A percentile compares a stretch with the other conserved stretches of the same genome.
Evolutionary conservation across 2,797 vertebrate genomes (phyloP).

Genomic region (Rhinoraja longicauda): DNA sequence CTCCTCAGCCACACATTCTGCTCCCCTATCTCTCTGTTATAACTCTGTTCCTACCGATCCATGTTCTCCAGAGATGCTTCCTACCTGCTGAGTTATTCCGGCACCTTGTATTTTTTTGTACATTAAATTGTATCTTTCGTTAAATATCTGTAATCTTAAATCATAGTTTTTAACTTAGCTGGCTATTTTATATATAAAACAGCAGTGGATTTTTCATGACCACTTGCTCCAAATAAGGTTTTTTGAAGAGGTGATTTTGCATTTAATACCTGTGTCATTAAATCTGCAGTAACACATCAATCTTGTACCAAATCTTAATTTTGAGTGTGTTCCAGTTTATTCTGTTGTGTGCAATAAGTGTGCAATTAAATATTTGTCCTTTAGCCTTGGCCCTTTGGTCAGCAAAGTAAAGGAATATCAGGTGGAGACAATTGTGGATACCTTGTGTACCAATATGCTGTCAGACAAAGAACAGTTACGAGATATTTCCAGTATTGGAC

Average conservation of each 20-base stretch:
- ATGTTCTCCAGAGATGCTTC: too few relatives aligned
- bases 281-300: background rate
- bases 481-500: slow-evolving; percentile 96
- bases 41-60: too few relatives aligned
- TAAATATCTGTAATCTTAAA: background rate
- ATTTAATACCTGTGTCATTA: background rate
- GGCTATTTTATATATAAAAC: too few relatives aligned
- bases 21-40: too few relatives aligned
- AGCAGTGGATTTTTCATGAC: too few relatives aligned
- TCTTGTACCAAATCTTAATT: background rate
- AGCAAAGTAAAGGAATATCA: slow-evolving; percentile 99
- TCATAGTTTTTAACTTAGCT: background rate
- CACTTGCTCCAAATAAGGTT: background rate
- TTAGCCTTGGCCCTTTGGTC: slow-evolving; percentile 90
- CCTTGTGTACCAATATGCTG: slow-evolving; percentile 98
- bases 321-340: background rate
- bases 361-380: slow-evolving; percentile 41
- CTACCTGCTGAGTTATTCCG: too few relatives aligned
- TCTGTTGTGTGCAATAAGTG: slow-evolving; percentile 21
- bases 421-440: slow-evolving; percentile 98
- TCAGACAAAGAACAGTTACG: slow-evolving; percentile 96
- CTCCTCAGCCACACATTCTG: too few relatives aligned
- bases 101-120: too few relatives aligned
- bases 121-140: background rate
- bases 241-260: background rate